Percentiles rank a stretch among this genome's conserved stretches.
Conservation (phyloP, 2,888 invertebrate genomes). For the Tuberolachnus salignus region DNA sequence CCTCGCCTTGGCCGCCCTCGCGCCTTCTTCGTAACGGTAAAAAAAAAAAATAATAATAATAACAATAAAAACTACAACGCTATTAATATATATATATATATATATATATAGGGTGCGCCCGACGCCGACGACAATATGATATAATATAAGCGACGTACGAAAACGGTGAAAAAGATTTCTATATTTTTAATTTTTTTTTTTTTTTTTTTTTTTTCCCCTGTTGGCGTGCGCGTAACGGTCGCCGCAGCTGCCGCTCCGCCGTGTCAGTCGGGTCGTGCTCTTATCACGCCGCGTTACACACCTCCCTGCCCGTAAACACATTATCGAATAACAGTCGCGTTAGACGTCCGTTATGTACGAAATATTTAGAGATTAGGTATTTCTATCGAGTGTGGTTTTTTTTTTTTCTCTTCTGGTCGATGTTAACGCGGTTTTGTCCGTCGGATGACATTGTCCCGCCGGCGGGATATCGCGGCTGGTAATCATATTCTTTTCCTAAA, state of each 20-base stretch:
- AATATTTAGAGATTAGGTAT: too few species aligned
- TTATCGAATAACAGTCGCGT: too few species aligned
- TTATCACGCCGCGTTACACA: conserved; percentile 43
- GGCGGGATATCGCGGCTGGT: too few species aligned
- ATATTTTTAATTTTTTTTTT: not conserved
- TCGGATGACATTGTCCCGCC: too few species aligned
- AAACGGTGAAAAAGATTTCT: conserved; percentile 33
- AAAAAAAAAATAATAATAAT: conserved; percentile 7
- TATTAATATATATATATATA: not conserved
- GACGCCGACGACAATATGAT: not conserved
- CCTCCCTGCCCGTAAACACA: not conserved
- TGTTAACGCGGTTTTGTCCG: too few species aligned
- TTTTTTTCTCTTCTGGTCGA: too few species aligned
- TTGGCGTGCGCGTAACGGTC: conserved; percentile 25
- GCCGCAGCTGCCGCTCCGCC: conserved; percentile 28
- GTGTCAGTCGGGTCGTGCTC: conserved; percentile 15
- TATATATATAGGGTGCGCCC: not conserved
- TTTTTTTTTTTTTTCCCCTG: not conserved
- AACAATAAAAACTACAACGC: not conserved
- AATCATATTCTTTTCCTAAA: too few species aligned
- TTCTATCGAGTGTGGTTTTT: too few species aligned
- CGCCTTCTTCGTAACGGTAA: conserved; percentile 37
- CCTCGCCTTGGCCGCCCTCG: conserved; percentile 33
- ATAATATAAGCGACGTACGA: not conserved
- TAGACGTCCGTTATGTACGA: too few species aligned